These are phyloP conservation scores for Hestina assimilis DNA, from an alignment of 1,140 invertebrate genomes.

Conservation along the genomic window DNA sequence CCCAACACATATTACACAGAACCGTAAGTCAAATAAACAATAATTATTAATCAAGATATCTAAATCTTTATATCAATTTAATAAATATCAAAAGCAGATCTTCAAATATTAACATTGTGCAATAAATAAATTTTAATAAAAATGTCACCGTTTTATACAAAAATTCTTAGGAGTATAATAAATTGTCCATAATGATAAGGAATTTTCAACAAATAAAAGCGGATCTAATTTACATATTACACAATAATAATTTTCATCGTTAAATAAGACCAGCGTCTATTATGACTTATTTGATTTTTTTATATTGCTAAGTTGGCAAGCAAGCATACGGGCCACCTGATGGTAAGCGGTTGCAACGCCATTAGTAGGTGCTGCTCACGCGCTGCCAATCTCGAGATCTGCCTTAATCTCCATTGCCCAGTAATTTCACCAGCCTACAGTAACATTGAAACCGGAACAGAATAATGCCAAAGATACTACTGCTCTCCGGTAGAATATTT, in stretches of 20 bases:
- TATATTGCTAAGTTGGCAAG: too few relatives aligned
- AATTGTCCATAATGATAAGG: constrained; percentile 8
- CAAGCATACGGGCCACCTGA: too few relatives aligned
- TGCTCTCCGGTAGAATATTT: too few relatives aligned
- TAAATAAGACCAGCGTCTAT: background rate
- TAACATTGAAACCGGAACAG: too few relatives aligned
- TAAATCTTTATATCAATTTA: background rate
- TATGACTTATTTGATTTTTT: background rate
- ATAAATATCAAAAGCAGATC: background rate
- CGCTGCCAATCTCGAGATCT: too few relatives aligned
- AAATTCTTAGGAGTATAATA: constrained; percentile 14
- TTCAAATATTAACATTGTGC: constrained; percentile 7
- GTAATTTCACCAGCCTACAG: too few relatives aligned
- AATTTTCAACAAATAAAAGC: constrained; percentile 19
- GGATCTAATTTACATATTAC: constrained; percentile 13
- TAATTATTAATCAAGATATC: background rate
- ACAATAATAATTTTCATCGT: constrained; percentile 10
- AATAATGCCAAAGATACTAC: too few relatives aligned
- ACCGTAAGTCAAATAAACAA: too few relatives aligned
- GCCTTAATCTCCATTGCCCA: too few relatives aligned
- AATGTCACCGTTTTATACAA: constrained; percentile 5
- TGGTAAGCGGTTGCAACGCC: too few relatives aligned
- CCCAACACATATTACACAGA: too few relatives aligned
- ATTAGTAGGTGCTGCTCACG: too few relatives aligned
- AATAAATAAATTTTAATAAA: constrained; percentile 21